Conservation (phyloP, 1,140 invertebrate genomes). For the Macrocentrus cingulum region DNA sequence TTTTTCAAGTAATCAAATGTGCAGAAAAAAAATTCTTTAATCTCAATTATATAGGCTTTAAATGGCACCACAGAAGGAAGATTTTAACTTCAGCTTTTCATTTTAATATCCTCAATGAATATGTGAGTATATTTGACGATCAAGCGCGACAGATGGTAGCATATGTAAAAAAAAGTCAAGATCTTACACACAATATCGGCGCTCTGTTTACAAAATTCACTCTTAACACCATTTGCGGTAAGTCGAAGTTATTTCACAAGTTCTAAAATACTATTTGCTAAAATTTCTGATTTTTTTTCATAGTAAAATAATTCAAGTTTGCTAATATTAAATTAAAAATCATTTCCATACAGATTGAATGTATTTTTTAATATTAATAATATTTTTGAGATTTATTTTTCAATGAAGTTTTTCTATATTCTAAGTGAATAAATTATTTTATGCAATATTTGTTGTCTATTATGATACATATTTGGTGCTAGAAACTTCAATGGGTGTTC, state of each 20-base stretch:
- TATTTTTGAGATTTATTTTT: too few species aligned
- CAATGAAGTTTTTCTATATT: too few species aligned
- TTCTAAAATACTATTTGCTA: too few species aligned
- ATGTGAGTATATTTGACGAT: slow-evolving; percentile 56
- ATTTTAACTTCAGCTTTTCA: slow-evolving; percentile 87
- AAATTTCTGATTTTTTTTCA: too few species aligned
- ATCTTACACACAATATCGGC: slow-evolving; percentile 60
- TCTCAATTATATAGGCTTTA: slow-evolving; percentile 60
- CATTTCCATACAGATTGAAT: neutral
- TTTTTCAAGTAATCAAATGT: too few species aligned
- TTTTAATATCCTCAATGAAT: slow-evolving; percentile 83
- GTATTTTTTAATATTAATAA: neutral
- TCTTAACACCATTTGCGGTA: slow-evolving; percentile 79
- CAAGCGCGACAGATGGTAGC: slow-evolving; percentile 30
- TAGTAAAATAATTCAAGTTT: too few species aligned
- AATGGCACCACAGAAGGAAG: slow-evolving; percentile 79
- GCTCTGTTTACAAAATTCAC: slow-evolving; percentile 72
- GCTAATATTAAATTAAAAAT: too few species aligned
- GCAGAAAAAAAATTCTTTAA: neutral
- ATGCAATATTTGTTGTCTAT: too few species aligned
- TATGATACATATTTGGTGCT: too few species aligned
- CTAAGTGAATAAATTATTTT: too few species aligned
- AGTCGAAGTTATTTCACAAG: slow-evolving; percentile 28
- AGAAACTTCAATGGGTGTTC: slow-evolving; percentile 82
- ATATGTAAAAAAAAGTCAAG: slow-evolving; percentile 32